Conservation (phyloP, 35 echinoderm and acorn worm species). For the Lytechinus pictus region DNA sequence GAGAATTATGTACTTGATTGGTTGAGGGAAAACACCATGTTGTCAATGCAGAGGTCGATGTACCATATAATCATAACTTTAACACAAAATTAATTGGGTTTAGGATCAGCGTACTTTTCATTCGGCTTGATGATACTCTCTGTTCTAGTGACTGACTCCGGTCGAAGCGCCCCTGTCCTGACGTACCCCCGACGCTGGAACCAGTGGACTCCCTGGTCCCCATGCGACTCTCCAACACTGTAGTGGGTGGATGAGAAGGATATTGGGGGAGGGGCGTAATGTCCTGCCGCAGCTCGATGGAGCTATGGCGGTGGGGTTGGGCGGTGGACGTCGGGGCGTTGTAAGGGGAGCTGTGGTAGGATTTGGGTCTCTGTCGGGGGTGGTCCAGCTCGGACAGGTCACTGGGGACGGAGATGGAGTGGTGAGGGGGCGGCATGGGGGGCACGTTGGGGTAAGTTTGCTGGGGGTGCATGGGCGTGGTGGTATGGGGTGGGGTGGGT, state of each 20-base stretch:
- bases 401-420: slow-evolving; percentile 68
- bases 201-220: neutral
- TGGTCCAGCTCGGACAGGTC: slow-evolving; percentile 61
- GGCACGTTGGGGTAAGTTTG: neutral
- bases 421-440: slow-evolving; percentile 42
- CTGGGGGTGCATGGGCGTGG: neutral
- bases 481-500: slow-evolving; percentile 28
- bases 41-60: too few relatives aligned
- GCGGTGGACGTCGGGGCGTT: neutral
- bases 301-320: slow-evolving; percentile 22
- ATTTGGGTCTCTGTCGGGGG: neutral
- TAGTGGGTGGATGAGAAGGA: slow-evolving; percentile 20
- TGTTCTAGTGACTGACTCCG: slow-evolving; percentile 28
- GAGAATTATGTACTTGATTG: too few relatives aligned
- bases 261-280: neutral
- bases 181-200: neutral
- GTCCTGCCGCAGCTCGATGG: slow-evolving; percentile 5
- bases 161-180: slow-evolving; percentile 22
- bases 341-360: neutral
- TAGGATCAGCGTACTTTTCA: slow-evolving; percentile 15
- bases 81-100: slow-evolving; percentile 6
- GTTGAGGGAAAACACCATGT: too few relatives aligned
- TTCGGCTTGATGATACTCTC: slow-evolving; percentile 26
- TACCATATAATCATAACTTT: neutral
- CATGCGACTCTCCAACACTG: slow-evolving; percentile 30